Evolutionary conservation across 2,113 vertebrate genomes (phyloP), one percentile per base, ranked within the genome.

Genomic region (Trematomus loennbergii): DNA sequence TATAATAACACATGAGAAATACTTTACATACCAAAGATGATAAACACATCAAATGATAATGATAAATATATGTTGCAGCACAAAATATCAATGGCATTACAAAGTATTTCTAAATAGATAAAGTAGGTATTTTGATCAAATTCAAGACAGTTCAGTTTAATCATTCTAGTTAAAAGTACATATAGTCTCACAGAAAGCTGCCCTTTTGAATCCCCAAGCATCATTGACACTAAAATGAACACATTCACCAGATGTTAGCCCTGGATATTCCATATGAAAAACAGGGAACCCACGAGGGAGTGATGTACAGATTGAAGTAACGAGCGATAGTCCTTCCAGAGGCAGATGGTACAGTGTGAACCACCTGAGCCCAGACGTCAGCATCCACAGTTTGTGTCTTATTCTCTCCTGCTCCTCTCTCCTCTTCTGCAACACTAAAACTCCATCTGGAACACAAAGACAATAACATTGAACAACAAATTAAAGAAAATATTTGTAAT

Each of bases 361-460:
- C 53, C 57, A 53, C 58, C 57, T 55, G 73, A 78, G 69, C 18
- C 70, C 40, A 59, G 62, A 82, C 53, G 33, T 61, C 49, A 64
- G 16, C 55, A 25, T 66, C 64, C 48, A 57, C 11, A 63, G 36
- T 33, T 49, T 36, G 58, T 73, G n/a, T 57, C 48, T 67, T 15
- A 36, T 49, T 53, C 43, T 52, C 16, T 12, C 62, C 46, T 67
- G 25, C 15, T 29, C 12, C 25, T 12, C 58, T 65, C 40, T 79
- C 12, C 36, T 7, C 20, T 20, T 71, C 53, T 40, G 48, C 54
- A n/a, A 54, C 25, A n/a, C 54, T 81, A 91, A 86, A 78, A 78
- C 0, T 90, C 67, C 72, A 87, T 77, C 90, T 93, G 81, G 3
- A 87, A 83, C 29, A 87, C 64, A 84, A 17, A 79, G n/a, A 79